Conservation (phyloP, 2,797 vertebrate genomes). For the Florisuga fusca region DNA sequence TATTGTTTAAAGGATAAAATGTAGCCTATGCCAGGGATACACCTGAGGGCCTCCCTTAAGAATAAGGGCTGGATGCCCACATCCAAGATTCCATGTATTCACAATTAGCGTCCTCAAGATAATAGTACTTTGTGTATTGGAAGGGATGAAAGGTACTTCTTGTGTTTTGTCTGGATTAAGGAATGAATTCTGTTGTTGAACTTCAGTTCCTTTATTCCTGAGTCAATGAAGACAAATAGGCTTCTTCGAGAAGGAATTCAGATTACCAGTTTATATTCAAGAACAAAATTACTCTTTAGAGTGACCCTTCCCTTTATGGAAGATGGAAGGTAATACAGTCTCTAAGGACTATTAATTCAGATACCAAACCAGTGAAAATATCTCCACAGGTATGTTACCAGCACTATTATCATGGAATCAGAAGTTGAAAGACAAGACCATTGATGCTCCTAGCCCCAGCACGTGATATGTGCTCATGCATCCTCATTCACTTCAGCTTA, state of each 20-base stretch:
- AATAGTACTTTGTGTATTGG: background rate
- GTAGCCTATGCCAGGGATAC: background rate
- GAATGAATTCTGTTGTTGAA: background rate
- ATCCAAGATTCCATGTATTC: background rate
- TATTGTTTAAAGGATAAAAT: background rate
- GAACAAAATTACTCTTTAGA: background rate
- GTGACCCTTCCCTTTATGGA: background rate
- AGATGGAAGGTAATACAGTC: background rate
- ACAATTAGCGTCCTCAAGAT: background rate
- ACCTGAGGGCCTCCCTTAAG: fast-evolving
- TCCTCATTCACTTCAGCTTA: background rate
- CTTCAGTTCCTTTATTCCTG: background rate
- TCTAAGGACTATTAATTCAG: background rate
- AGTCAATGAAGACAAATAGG: background rate
- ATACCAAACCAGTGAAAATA: background rate
- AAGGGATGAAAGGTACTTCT: background rate
- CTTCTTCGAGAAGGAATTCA: background rate
- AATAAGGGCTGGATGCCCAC: background rate
- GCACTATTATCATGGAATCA: background rate
- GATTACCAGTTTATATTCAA: background rate
- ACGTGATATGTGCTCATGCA: background rate
- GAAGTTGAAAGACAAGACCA: background rate
- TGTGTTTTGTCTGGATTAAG: background rate
- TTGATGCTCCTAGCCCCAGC: background rate
- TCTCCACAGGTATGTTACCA: background rate